Conservation (phyloP, 2,888 invertebrate genomes). For the Nymphalis urticae region DNA sequence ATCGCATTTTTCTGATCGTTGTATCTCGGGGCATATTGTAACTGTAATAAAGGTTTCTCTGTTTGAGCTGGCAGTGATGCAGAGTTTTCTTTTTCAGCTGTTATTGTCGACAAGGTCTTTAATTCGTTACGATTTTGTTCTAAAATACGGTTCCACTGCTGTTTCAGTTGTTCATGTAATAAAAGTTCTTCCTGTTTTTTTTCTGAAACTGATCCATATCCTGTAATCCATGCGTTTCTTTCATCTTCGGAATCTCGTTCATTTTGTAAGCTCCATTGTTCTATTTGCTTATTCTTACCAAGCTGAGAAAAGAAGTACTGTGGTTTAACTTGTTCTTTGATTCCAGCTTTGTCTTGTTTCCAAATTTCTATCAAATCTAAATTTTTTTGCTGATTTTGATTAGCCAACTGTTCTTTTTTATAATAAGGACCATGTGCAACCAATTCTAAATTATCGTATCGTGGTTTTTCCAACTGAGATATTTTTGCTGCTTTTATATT, state of each 20-base stretch:
- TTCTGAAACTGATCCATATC: slow-evolving; percentile 36
- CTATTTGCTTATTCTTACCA: slow-evolving; percentile 23
- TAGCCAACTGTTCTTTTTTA: not conserved
- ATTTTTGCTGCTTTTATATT: slow-evolving; percentile 22
- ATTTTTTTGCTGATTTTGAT: slow-evolving; percentile 8
- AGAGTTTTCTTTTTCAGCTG: slow-evolving; percentile 21
- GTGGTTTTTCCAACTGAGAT: slow-evolving; percentile 5
- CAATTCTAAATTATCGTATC: slow-evolving; percentile 6
- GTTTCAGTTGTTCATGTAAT: slow-evolving; percentile 33
- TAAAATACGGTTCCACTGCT: slow-evolving; percentile 39
- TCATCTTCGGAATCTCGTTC: slow-evolving; percentile 24
- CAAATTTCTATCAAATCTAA: slow-evolving; percentile 1
- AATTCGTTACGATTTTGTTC: slow-evolving; percentile 39
- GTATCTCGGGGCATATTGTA: slow-evolving; percentile 56
- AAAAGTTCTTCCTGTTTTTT: slow-evolving; percentile 31
- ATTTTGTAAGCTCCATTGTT: slow-evolving; percentile 27
- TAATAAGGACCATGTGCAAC: slow-evolving; percentile 4
- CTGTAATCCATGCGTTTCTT: slow-evolving; percentile 39
- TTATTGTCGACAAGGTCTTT: slow-evolving; percentile 30
- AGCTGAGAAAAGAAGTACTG: slow-evolving; percentile 17
- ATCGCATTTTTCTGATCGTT: slow-evolving; percentile 52
- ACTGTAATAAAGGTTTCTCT: slow-evolving; percentile 39
- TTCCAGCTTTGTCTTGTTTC: slow-evolving; percentile 13
- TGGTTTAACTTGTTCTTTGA: slow-evolving; percentile 6
- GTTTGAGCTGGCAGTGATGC: slow-evolving; percentile 1